These are phyloP conservation scores for Eulimnadia texana DNA, from an alignment of 1,140 invertebrate genomes.

Conservation along the genomic window DNA sequence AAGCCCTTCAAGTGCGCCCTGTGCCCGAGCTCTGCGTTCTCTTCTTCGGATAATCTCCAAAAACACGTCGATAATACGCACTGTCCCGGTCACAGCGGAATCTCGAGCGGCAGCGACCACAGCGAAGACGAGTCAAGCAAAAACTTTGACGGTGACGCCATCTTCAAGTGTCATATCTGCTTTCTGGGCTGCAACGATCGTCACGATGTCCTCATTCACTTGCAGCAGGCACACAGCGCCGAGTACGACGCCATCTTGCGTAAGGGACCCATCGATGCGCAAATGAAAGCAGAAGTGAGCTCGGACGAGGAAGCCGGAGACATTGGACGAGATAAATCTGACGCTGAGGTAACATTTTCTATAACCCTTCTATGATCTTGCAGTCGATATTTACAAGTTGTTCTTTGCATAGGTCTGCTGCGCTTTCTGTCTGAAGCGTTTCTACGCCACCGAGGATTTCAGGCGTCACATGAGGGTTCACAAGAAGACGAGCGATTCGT, in stretches of 20 bases:
- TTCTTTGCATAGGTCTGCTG: conserved; percentile 53
- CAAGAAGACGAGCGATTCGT: conserved; percentile 14
- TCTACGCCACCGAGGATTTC: conserved; percentile 86
- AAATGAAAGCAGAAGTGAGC: conserved; percentile 10
- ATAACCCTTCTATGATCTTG: not conserved
- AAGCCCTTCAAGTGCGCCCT: conserved; percentile 67
- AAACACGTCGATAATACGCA: conserved; percentile 62
- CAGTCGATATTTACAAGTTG: not conserved
- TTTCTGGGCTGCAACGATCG: conserved; percentile 67
- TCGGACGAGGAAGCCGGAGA: conserved; percentile 9
- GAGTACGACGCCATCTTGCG: conserved; percentile 30
- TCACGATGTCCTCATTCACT: conserved; percentile 63
- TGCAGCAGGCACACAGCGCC: conserved; percentile 26
- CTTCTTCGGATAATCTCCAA: conserved; percentile 59
- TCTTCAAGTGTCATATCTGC: conserved; percentile 85
- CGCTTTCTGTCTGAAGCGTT: conserved; percentile 77
- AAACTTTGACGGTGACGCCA: conserved; percentile 39
- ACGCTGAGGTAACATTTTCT: not conserved
- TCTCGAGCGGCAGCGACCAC: conserved; percentile 5
- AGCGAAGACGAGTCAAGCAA: conserved; percentile 21
- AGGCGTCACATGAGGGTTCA: conserved; percentile 65
- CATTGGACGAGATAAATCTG: conserved; percentile 3
- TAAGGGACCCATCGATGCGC: conserved; percentile 18
- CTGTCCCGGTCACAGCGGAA: conserved; percentile 24
- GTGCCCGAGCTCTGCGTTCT: conserved; percentile 72